These are phyloP conservation scores for Lytechinus pictus DNA, from an alignment of 35 echinoderm and acorn worm genomes.

Conservation along the genomic window DNA sequence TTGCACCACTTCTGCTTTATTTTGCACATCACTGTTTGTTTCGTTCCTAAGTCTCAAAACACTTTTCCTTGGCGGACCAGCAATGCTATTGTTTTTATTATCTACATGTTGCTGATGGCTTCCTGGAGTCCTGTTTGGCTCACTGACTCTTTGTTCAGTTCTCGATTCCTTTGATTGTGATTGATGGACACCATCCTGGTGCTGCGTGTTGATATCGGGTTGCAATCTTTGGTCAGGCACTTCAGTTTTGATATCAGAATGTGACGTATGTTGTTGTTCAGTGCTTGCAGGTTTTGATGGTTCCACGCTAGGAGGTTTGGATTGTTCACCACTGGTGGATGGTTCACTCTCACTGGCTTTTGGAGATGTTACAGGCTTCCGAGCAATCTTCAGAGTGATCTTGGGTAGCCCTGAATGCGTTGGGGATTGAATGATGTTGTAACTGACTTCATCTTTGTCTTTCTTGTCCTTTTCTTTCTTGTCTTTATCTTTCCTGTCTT, in stretches of 20 bases:
- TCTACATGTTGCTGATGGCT: slow-evolving; percentile 42
- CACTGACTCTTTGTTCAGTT: slow-evolving; percentile 41
- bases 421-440: slow-evolving; percentile 62
- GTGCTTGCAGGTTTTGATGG: slow-evolving; percentile 24
- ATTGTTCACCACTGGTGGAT: slow-evolving; percentile 17
- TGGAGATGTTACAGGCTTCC: slow-evolving; percentile 33
- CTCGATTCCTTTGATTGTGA: neutral
- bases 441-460: slow-evolving; percentile 50
- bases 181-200: neutral
- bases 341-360: slow-evolving; percentile 38
- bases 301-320: slow-evolving; percentile 33
- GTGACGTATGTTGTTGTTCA: neutral
- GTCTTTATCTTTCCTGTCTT: slow-evolving; percentile 39
- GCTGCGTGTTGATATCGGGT: neutral
- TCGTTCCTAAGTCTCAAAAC: slow-evolving; percentile 48
- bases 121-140: slow-evolving; percentile 30
- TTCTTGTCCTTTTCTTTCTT: slow-evolving; percentile 37
- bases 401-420: slow-evolving; percentile 39
- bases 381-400: slow-evolving; percentile 63
- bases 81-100: slow-evolving; percentile 23
- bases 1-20: neutral
- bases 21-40: slow-evolving; percentile 1
- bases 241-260: slow-evolving; percentile 24
- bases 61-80: neutral
- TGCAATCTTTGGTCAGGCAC: slow-evolving; percentile 46